phyloP scores from a whole-genome alignment of 2,113 vertebrate genomes.

The Cephalopholis sonnerati region DNA sequence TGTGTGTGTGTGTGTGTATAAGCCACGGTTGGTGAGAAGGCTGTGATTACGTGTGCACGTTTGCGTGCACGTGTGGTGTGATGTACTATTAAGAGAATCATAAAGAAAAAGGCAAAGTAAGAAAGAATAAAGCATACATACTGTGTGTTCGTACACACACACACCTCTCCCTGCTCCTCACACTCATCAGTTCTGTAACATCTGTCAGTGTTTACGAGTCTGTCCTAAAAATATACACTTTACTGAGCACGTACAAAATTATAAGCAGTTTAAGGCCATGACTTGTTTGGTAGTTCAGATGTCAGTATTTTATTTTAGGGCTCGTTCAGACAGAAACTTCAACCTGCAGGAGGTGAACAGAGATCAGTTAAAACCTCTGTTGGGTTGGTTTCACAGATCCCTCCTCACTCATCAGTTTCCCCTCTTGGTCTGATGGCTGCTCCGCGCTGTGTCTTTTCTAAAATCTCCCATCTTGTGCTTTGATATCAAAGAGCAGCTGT shows the following conservation, averaged over 20 bases:
- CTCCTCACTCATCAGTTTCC: background rate
- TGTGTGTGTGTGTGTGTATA: conserved; percentile 39
- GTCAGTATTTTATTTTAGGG: background rate
- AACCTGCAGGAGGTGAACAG: background rate
- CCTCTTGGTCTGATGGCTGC: background rate
- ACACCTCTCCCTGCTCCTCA: background rate
- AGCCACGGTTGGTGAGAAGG: conserved; percentile 75
- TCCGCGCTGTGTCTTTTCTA: background rate
- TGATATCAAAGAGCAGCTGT: background rate
- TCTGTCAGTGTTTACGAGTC: background rate
- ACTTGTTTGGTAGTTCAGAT: background rate
- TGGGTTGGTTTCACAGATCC: background rate
- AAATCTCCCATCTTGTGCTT: background rate
- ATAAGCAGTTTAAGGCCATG: background rate
- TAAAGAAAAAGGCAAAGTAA: conserved; percentile 37
- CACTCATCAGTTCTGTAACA: background rate
- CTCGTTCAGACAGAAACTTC: background rate
- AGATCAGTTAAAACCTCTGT: background rate
- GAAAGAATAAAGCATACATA: background rate
- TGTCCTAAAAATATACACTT: background rate
- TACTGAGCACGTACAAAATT: background rate
- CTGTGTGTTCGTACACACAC: background rate
- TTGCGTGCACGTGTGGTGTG: conserved; percentile 21
- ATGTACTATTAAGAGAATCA: background rate
- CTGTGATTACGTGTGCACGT: conserved; percentile 39